Evolutionary conservation across 2,113 vertebrate species (phyloP).

Genomic region (Pogonocichla stellata): DNA sequence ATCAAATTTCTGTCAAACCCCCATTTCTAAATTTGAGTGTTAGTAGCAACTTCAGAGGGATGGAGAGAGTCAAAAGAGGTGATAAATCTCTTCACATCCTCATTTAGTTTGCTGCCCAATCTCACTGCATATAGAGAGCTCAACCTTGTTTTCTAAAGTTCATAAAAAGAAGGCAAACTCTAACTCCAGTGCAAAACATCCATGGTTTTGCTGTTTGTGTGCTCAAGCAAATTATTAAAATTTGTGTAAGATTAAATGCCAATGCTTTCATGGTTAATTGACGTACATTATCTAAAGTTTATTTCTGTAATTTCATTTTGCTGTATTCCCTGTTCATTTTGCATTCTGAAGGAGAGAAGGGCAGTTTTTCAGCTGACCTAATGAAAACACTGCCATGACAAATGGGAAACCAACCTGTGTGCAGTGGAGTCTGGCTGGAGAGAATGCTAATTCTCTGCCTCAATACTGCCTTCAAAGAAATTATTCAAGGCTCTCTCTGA

Average conservation of each 20-base stretch:
- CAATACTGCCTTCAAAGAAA: slow-evolving; percentile 65
- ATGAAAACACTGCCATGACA: slow-evolving; percentile 44
- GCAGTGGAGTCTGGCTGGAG: slow-evolving; percentile 38
- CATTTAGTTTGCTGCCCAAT: neutral
- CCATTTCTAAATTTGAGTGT: neutral
- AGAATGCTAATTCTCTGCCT: slow-evolving; percentile 73
- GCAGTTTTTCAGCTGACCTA: slow-evolving; percentile 55
- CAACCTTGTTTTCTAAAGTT: neutral
- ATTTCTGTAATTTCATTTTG: neutral
- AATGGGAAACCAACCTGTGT: slow-evolving; percentile 66
- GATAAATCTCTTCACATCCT: neutral
- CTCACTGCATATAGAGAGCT: neutral
- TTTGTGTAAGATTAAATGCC: neutral
- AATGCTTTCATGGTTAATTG: neutral
- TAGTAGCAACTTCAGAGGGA: neutral
- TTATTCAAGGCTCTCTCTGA: slow-evolving; percentile 71
- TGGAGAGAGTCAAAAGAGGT: neutral
- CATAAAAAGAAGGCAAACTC: neutral
- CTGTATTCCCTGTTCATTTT: slow-evolving; percentile 1
- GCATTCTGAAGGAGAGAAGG: slow-evolving; percentile 34
- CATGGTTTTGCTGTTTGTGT: neutral
- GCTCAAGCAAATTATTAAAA: neutral
- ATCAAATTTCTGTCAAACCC: neutral
- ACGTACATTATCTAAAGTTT: neutral
- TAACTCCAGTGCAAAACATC: neutral